Evolutionary conservation across 2,113 vertebrate genomes (phyloP), one percentile per base, ranked within the genome.

Genomic region (Ceyx melanurus): DNA sequence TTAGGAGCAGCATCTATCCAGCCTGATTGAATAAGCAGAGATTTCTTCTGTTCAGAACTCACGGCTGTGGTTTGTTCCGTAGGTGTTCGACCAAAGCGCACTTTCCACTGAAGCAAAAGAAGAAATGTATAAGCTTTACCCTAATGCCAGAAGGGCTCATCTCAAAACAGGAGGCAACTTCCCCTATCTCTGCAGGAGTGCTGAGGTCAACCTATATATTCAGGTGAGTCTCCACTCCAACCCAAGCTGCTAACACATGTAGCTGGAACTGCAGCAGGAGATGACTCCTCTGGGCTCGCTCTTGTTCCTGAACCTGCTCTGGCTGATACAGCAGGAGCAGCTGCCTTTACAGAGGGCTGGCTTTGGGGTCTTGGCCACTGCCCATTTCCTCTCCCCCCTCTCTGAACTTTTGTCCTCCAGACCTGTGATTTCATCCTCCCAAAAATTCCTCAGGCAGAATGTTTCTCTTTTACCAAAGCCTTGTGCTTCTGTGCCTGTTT

Each of bases 131-230:
- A 99, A 99, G 62, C 97, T 99, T 81, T 99, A 99, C 70, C 99
- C 99, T 3, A 99, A 98, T 5, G 99, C 99, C 56, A 98, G 99
- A 50, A 98, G 99, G 96, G 99, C 99, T 75, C 99, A 99, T 61
- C 98, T 99, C n/a, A 99, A 99, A 97, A 99, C 99, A 0, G 99
- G 99, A 71, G 99, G 99, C 72, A 99, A 99, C 94, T 99, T 99
- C 89, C 99, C 99, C 0, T 99, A 99, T 75, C 98, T 99, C 90
- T 99, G 99, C 97, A 96, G 99, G 95, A 99, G 99, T 9, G 99
- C 99, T 6, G 99, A 99, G 86, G 99, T 99, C 95, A 99, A 99
- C 82, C 98, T 99, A 9, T 99, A 99, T 70, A 98, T 99, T 78
- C 99, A 99, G 95, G 99, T 99, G 87, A 95, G 98, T 88, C 31